These are phyloP conservation scores for Knipowitschia caucasica DNA, from an alignment of 2,797 vertebrate species.

Conservation along the genomic window DNA sequence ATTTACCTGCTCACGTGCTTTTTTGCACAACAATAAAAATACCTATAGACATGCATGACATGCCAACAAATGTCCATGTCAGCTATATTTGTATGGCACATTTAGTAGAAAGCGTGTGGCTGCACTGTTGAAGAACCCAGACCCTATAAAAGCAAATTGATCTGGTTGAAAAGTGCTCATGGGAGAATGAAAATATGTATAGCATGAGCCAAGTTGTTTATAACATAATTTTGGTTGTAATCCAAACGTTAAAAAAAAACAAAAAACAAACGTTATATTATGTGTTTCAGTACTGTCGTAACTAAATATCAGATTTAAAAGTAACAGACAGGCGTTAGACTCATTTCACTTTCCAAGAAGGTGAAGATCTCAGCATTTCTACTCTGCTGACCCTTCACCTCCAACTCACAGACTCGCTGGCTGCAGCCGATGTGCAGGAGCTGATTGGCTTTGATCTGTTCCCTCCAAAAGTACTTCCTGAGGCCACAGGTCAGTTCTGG, in stretches of 20 bases:
- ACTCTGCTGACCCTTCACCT: slow-evolving; percentile 69
- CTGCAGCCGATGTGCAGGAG: slow-evolving; percentile 69
- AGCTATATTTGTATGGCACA: no score
- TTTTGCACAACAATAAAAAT: slow-evolving; percentile 7
- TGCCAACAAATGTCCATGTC: slow-evolving; percentile 57
- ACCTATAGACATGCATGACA: slow-evolving; percentile 26
- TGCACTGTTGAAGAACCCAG: slow-evolving; percentile 42
- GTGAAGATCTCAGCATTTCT: slow-evolving; percentile 58
- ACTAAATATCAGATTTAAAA: slow-evolving; percentile 29
- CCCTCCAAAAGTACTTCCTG: slow-evolving; percentile 76
- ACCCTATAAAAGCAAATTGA: slow-evolving; percentile 62
- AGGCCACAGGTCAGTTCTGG: slow-evolving; percentile 76
- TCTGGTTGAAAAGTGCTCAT: slow-evolving; percentile 55
- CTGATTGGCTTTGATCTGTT: slow-evolving; percentile 80
- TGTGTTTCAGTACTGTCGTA: slow-evolving; percentile 18
- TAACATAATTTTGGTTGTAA: slow-evolving; percentile 36
- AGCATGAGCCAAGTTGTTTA: slow-evolving; percentile 56
- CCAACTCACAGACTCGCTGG: slow-evolving; percentile 69
- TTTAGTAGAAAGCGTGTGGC: no score
- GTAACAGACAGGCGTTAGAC: slow-evolving; percentile 34
- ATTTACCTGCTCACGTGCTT: background rate
- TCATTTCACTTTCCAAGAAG: slow-evolving; percentile 66
- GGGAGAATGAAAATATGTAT: slow-evolving; percentile 72
- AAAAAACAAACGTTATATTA: no score
- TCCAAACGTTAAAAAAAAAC: slow-evolving; percentile 53